Percentiles rank a stretch among this genome's conserved stretches.
Evolutionary conservation across 2,888 invertebrate species (phyloP).

Genomic region (Eurytoma californica): DNA sequence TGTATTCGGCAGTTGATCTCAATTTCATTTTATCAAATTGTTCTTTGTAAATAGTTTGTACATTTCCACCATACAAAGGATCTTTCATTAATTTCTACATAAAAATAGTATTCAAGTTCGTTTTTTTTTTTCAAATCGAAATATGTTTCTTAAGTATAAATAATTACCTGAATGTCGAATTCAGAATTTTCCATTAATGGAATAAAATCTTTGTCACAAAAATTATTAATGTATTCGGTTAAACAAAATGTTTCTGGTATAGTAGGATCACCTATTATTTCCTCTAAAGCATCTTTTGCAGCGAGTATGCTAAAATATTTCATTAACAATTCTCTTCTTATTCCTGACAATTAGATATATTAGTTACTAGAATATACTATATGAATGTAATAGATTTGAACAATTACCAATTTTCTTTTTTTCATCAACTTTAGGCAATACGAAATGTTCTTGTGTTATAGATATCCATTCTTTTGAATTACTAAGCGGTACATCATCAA

Average conservation of each 20-base stretch:
- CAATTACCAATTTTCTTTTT: conserved; percentile 52
- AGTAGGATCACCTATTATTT: conserved; percentile 49
- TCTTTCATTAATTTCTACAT: conserved; percentile 53
- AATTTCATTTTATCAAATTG: conserved; percentile 57
- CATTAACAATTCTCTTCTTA: conserved; percentile 58
- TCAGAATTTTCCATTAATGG: conserved; percentile 55
- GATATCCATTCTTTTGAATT: conserved; percentile 50
- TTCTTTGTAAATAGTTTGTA: conserved; percentile 56
- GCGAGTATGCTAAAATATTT: conserved; percentile 57
- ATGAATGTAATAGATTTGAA: conserved; percentile 47
- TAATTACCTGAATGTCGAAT: conserved; percentile 52
- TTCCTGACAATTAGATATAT: conserved; percentile 50
- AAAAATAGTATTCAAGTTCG: conserved; percentile 38
- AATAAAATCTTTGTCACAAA: conserved; percentile 55
- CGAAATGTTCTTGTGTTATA: conserved; percentile 52
- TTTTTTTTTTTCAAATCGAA: not conserved
- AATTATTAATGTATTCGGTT: conserved; percentile 57
- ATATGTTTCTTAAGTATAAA: conserved; percentile 23
- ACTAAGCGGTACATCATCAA: conserved; percentile 26
- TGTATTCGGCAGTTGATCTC: conserved; percentile 48
- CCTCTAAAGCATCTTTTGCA: conserved; percentile 54
- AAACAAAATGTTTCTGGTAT: conserved; percentile 41
- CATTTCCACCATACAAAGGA: conserved; percentile 54
- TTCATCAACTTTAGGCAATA: conserved; percentile 51
- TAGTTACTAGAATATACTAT: conserved; percentile 49